Base-by-base conservation (phyloP, 2,797 vertebrate species). In the Heteromormyrus szaboi region DNA sequence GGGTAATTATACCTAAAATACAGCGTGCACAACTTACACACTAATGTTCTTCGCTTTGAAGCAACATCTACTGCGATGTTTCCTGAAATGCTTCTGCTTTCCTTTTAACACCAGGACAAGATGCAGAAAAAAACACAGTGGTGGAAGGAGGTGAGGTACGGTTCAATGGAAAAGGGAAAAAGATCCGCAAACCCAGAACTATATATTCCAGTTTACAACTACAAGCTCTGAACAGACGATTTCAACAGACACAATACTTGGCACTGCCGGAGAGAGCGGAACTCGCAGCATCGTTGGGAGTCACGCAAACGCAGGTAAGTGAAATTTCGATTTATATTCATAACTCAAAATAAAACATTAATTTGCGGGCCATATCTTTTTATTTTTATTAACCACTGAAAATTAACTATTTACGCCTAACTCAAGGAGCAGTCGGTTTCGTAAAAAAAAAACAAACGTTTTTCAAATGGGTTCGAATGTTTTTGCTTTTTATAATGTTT, bases 1-100 rank as follows among this genome's bases (percentile, higher is more conserved):
- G 96, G 95, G 95, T 95, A 97, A 97, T 97, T 97, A 96, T 96
- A 97, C 94, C 94, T 95, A 96, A 96, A 96, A 95, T 95, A 94
- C 95, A 93, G 95, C 94, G 94, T 94, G 95, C 94, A 94, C 95
- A 95, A 88, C 95, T 94, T 95, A 94, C 92, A 90, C 93, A 93
- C 94, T 92, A 46, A 86, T 51, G 76, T 89, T 72, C 86, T 41
- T 85, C 87, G 88, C 22, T 88, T 92, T 93, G 91, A 92, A 90
- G 89, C 87, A 93, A 92, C 91, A 90, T 91, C 92, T 91, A 90
- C 88, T 65, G 29, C 72, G 93, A 93, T 93, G 93, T 91, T 92
- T 91, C 33, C 2, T 91, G 25, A 68, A 76, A 50, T 86, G 54
- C 2, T 19, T 65, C 12, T 48, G 19, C 85, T 88, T 56, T 59